Conservation (phyloP, 2,797 vertebrate species). For the Limnodromus scolopaceus region DNA sequence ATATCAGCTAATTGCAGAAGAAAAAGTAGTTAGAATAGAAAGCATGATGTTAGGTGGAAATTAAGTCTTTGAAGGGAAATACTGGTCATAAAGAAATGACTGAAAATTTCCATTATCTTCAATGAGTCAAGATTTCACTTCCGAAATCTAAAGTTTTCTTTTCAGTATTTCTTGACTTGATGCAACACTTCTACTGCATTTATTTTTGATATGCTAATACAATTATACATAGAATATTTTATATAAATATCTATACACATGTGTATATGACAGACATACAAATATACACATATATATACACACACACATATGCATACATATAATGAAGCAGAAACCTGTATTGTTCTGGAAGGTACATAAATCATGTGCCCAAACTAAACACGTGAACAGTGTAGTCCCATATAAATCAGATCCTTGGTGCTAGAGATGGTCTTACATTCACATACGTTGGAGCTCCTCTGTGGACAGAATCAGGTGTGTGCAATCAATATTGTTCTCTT, state of each 20-base stretch:
- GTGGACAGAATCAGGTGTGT: background rate
- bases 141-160: background rate
- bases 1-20: background rate
- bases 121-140: background rate
- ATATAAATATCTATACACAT: background rate
- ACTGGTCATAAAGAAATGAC: background rate
- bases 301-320: accelerated
- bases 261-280: background rate
- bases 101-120: background rate
- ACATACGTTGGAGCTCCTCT: background rate
- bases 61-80: background rate
- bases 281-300: background rate
- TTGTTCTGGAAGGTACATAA: background rate
- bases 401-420: background rate
- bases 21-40: slow-evolving; percentile 50
- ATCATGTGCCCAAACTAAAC: background rate
- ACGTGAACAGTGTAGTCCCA: background rate
- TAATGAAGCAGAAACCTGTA: background rate
- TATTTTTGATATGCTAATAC: background rate
- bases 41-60: background rate
- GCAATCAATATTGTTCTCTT: background rate
- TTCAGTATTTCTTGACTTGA: slow-evolving; percentile 14
- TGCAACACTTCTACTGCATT: background rate
- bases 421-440: background rate
- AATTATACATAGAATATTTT: background rate